Base-by-base conservation (phyloP, 2,797 vertebrate genomes). In the Falco biarmicus region DNA sequence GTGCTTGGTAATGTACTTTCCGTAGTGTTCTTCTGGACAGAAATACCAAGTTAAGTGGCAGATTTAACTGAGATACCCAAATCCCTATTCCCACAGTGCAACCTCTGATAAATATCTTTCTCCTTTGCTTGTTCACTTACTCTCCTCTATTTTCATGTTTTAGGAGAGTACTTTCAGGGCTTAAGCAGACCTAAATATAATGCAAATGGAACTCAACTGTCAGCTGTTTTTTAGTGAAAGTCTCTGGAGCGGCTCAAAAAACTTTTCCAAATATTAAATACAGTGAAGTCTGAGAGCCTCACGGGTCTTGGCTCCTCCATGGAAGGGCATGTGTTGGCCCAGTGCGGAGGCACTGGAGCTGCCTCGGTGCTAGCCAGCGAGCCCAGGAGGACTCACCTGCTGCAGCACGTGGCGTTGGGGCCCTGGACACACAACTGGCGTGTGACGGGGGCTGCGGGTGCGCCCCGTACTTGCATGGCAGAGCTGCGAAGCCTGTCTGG, bases 401-500 rank as follows among this genome's bases (percentile, higher is more conserved):
- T 54, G 1, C 2, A 43, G 14, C 37, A 32, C 0, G 1, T 16
- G 22, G 14, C 0, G 0, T 3, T 91, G 68, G 53, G n/a, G 70
- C 3, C 5, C 17, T 11, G 9, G 26, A 48, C 0, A 0, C 1
- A 1, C 20, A 43, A 6, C 15, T 50, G 32, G 47, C 0, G 0
- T 19, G 16, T 17, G 70, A 12, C 0, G 2, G 59, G 37, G 79
- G 25, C 21, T 22, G 28, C 2, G 4, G 17, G 11, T 14, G n/a
- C 70, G 43, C 9, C 15, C 29, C 0, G 0, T 13, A 70, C 25
- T 28, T 4, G 26, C 1, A 5, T 1, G 7, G 8, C 2, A 4
- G 26, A 70, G 51, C 29, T 51, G 21, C 2, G 8, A 54, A 77
- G 13, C 29, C 81, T 61, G 5, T 45, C 25, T 43, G 57, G 24